These are phyloP conservation scores for Leucophenga montana DNA, from an alignment of 2,888 invertebrate genomes.

Conservation along the genomic window DNA sequence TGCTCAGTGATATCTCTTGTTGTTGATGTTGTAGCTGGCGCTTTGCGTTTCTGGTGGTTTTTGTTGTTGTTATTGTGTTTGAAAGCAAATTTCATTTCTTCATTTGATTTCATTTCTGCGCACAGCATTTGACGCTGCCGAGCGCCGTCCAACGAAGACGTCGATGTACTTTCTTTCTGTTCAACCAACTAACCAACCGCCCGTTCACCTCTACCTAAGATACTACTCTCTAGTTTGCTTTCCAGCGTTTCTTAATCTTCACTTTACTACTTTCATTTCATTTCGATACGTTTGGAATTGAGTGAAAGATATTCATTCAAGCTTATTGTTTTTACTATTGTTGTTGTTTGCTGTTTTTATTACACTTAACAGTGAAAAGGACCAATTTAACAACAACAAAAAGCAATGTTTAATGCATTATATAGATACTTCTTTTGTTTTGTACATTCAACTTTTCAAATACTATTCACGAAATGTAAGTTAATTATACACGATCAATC, in stretches of 20 bases:
- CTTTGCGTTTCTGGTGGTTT: conserved; percentile 17
- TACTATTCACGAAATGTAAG: conserved; percentile 44
- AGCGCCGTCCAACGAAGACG: neutral
- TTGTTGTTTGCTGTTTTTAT: conserved; percentile 43
- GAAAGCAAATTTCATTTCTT: conserved; percentile 67
- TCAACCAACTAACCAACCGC: too few relatives aligned
- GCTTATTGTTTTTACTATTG: conserved; percentile 30
- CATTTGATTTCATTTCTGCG: conserved; percentile 62
- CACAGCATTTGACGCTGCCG: conserved; percentile 26
- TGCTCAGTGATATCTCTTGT: conserved; percentile 42
- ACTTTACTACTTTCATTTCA: conserved; percentile 62
- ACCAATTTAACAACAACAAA: conserved; percentile 52
- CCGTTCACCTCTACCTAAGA: too few relatives aligned
- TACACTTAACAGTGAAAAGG: conserved; percentile 54
- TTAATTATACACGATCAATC: conserved; percentile 47
- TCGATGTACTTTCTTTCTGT: neutral
- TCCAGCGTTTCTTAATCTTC: conserved; percentile 50
- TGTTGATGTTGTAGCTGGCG: conserved; percentile 41
- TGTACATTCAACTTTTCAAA: conserved; percentile 52
- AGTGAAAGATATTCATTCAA: conserved; percentile 57
- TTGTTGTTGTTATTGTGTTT: conserved; percentile 33
- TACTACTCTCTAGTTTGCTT: neutral
- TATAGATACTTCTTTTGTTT: conserved; percentile 6
- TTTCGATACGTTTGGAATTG: conserved; percentile 41
- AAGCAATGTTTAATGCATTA: neutral